phyloP scores from a whole-genome alignment of 2,888 invertebrate genomes.

The Agrochola litura region DNA sequence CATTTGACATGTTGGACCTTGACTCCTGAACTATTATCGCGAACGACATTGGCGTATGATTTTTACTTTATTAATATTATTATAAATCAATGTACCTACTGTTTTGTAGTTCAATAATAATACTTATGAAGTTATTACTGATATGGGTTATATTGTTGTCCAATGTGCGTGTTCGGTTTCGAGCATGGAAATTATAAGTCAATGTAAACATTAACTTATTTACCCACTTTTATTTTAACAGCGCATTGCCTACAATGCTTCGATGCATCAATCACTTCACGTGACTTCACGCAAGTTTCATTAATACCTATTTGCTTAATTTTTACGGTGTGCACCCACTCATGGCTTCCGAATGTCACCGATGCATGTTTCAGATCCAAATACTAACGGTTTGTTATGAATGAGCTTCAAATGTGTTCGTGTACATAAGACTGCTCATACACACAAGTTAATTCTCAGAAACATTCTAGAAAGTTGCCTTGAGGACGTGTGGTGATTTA shows the following conservation, averaged over 20 bases:
- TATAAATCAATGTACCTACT: not conserved
- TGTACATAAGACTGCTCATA: slow-evolving; percentile 23
- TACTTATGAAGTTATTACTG: slow-evolving; percentile 13
- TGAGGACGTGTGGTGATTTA: slow-evolving; percentile 66
- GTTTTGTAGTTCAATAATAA: slow-evolving; percentile 13
- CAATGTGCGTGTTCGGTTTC: slow-evolving; percentile 12
- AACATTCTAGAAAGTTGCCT: slow-evolving; percentile 78
- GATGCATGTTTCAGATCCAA: not conserved
- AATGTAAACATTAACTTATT: slow-evolving; percentile 44
- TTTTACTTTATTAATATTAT: slow-evolving; percentile 41
- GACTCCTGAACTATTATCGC: slow-evolving; percentile 54
- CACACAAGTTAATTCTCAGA: slow-evolving; percentile 52
- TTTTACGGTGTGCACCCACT: slow-evolving; percentile 30
- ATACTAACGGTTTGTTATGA: slow-evolving; percentile 33
- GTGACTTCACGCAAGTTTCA: slow-evolving; percentile 35
- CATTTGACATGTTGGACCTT: slow-evolving; percentile 44
- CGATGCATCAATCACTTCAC: slow-evolving; percentile 31
- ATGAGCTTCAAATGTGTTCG: slow-evolving; percentile 26
- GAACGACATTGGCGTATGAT: slow-evolving; percentile 44
- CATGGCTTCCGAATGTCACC: slow-evolving; percentile 13
- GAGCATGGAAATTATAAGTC: slow-evolving; percentile 21
- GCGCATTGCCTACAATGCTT: not conserved
- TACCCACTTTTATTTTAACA: slow-evolving; percentile 37
- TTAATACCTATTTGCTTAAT: slow-evolving; percentile 28
- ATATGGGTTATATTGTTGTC: slow-evolving; percentile 14